These are phyloP conservation scores for Orientallactaga sibirica DNA, from an alignment of 2,797 vertebrate species.

Conservation along the genomic window DNA sequence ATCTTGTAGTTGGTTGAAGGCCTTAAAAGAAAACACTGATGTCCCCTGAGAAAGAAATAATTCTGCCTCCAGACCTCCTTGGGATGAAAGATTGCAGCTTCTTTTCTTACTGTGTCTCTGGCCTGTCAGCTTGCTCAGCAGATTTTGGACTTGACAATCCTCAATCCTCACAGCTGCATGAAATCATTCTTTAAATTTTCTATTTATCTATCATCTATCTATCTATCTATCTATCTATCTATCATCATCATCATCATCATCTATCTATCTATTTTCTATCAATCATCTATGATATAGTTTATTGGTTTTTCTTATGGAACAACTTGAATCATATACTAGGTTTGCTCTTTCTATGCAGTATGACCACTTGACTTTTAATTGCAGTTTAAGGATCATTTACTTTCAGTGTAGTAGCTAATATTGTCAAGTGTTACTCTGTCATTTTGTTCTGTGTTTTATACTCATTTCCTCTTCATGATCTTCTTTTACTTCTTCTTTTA, in stretches of 20 bases:
- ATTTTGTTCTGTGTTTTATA: conserved; percentile 25
- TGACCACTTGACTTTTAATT: conserved; percentile 19
- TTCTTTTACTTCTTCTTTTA: not conserved
- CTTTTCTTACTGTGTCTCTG: not conserved
- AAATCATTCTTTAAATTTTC: not conserved
- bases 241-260: not conserved
- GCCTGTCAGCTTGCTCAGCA: not conserved
- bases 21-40: not conserved
- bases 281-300: not conserved
- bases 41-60: not conserved
- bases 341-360: not conserved
- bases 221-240: not conserved
- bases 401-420: conserved; percentile 43
- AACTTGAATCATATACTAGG: not conserved
- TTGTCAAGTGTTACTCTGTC: not conserved
- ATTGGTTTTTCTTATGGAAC: not conserved
- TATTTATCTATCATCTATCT: not conserved
- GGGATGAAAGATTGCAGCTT: not conserved
- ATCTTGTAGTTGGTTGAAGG: not conserved
- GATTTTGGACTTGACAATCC: not conserved
- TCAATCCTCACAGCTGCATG: not conserved
- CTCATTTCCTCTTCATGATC: not conserved
- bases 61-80: not conserved
- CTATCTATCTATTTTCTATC: not conserved
- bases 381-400: conserved; percentile 42